A percentile compares a stretch with the other conserved stretches of the same genome.
Evolutionary conservation across 2,113 vertebrate species (phyloP).

Genomic region (Eurypyga helias): DNA sequence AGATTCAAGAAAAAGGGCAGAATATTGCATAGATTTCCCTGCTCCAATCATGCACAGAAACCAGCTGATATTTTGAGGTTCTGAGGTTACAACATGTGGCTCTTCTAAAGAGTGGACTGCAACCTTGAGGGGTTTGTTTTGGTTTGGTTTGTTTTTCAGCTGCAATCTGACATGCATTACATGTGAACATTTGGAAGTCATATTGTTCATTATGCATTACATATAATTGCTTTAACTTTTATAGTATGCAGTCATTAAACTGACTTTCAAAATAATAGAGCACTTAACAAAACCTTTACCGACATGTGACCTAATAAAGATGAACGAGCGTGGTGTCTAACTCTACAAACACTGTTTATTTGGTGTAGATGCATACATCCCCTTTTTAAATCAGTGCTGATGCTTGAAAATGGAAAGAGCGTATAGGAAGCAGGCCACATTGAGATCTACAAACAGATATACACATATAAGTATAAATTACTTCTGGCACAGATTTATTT

Average conservation of each 20-base stretch:
- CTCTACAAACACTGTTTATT: neutral
- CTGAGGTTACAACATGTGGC: slow-evolving; percentile 35
- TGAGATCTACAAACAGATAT: neutral
- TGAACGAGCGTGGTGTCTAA: neutral
- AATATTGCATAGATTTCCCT: neutral
- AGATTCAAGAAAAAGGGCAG: slow-evolving; percentile 5
- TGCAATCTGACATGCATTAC: slow-evolving; percentile 43
- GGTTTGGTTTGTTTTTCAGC: neutral
- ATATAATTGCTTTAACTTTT: slow-evolving; percentile 41
- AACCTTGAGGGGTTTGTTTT: slow-evolving; percentile 20
- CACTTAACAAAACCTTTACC: neutral
- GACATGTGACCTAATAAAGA: neutral
- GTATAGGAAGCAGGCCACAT: neutral
- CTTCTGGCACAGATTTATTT: slow-evolving; percentile 16
- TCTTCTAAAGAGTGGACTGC: slow-evolving; percentile 40
- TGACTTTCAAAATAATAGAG: slow-evolving; percentile 6
- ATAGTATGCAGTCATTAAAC: slow-evolving; percentile 10
- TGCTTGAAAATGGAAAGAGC: neutral
- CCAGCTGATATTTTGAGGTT: slow-evolving; percentile 39
- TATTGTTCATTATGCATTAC: neutral
- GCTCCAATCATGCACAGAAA: slow-evolving; percentile 15
- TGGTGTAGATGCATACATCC: neutral
- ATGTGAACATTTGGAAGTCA: slow-evolving; percentile 60
- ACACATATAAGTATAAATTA: neutral
- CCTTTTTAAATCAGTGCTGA: neutral